Base-by-base conservation (phyloP, 2,888 invertebrate species). In the Metopia argyrocephala region DNA sequence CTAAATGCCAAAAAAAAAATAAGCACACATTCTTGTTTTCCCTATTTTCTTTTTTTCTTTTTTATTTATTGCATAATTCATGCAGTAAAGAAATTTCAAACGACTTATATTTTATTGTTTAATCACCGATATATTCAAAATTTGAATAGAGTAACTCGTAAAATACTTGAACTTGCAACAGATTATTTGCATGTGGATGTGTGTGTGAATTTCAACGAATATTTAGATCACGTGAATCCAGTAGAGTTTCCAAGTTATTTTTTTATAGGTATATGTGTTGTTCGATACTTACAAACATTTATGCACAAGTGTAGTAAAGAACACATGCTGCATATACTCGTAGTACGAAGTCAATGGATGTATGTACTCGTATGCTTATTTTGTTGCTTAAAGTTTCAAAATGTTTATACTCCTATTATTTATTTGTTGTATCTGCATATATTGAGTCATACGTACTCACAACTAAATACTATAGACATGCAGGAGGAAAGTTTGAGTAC, bases 141-240 rank as follows among this genome's bases (percentile, higher is more conserved):
- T 20, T 27, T 62, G 15, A 46, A 52, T 62, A 62, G 4, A 21
- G 20, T 61, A 1, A 7, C 20, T 21, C 21, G 38, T 31, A 54
- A 62, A 62, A 18, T 27, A 46, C 71, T 78, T 54, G 64, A 28
- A 38, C 59, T 23, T 31, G 6, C 48, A 68, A 12, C 38, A 21
- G 3, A 15, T 21, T n/a, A 56, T 6, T 3, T 59, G 46, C 20
- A 20, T 65, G 46, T 38, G 2, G 52, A 12, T 27, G 38, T 12
- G 15, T 15, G 38, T 38, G 38, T 38, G 9, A 25, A 21, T n/a
- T 23, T 23, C 50, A 48, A 76, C 76, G 46, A 81, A 76, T 76
- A 81, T 74, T 76, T 61, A 56, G 76, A 81, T 81, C 80, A 81
- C 80, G 80, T 81, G 76, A 81, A 73, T 20, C 31, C 25, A 45